Evolutionary conservation across 2,888 invertebrate genomes (phyloP), one percentile per base, ranked within the genome.

Genomic region (Diarsia brunnea): DNA sequence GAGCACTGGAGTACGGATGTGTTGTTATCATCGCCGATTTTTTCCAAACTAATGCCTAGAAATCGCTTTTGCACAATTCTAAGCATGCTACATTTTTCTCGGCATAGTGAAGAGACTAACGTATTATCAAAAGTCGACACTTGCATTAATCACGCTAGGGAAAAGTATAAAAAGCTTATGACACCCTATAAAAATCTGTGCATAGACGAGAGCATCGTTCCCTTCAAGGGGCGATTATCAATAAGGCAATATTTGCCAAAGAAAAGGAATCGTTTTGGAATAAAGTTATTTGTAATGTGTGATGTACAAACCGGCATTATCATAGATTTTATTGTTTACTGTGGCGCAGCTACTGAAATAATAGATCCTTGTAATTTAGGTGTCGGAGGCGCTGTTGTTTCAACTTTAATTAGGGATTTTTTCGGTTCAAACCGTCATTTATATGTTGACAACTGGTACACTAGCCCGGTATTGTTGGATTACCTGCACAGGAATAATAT

Each of bases 311-410:
- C 82, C 1, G 81, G 82, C 16, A 51, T 77, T 38, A 84, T 87
- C 49, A 64, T 87, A 16, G 85, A 85, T 84, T 87, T 87, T 72
- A 77, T 87, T 49, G 77, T 88, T 66, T 84, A 86, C 71, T 82
- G 84, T 73, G 81, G 86, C 43, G 60, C 75, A 67, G 69, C 68
- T 67, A 86, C 83, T 49, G 63, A 84, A 61, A 80, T 83, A 53
- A 75, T 51, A 49, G 71, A 68, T 63, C 58, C 74, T 43, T 47
- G 68, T 43, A 74, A 81, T 79, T 79, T 83, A 64, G 84, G 82
- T 38, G 70, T 80, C 4, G 51, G 73, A 64, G 84, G 82, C 49
- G 69, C 81, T 70, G 79, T 81, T 68, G 82, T 84, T 43, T 72
- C 67, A 31, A 76, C 73, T 63, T 75, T 78, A 61, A 65, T 84